These are phyloP conservation scores for Poeciliopsis paucimaculata DNA, from an alignment of 2,797 vertebrate genomes.

Conservation along the genomic window DNA sequence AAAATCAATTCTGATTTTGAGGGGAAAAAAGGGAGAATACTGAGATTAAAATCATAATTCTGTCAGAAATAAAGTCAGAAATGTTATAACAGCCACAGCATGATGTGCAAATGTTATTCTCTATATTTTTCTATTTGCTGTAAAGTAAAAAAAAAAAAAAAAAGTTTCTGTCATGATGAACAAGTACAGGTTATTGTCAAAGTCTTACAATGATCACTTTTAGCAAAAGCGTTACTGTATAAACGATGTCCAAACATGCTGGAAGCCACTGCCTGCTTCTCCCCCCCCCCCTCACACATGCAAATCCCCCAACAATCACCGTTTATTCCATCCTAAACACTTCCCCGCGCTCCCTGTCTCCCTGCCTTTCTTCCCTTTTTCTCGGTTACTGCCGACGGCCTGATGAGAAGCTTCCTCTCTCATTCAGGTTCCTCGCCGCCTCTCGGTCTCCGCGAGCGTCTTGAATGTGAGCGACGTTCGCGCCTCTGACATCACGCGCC, in stretches of 20 bases:
- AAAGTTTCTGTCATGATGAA: conserved; percentile 19
- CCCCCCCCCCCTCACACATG: not conserved
- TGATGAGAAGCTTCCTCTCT: conserved; percentile 67
- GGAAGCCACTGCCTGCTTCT: conserved; percentile 38
- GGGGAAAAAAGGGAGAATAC: too few relatives aligned
- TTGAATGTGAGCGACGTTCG: conserved; percentile 55
- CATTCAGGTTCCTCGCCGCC: conserved; percentile 63
- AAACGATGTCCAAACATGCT: conserved; percentile 69
- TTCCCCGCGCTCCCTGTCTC: conserved; percentile 26
- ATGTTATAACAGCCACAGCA: not conserved
- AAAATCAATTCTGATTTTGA: not conserved
- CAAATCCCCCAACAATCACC: conserved; percentile 42
- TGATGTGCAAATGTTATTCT: not conserved
- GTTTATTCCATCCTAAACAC: conserved; percentile 36
- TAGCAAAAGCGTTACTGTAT: conserved; percentile 53
- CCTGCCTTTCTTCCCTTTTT: conserved; percentile 7
- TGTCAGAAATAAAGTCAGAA: too few relatives aligned
- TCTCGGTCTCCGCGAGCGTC: conserved; percentile 36
- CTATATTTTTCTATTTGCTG: not conserved
- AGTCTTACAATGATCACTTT: conserved; percentile 45
- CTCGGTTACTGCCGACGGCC: conserved; percentile 17
- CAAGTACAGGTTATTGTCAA: conserved; percentile 19
- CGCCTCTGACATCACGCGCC: conserved; percentile 60
- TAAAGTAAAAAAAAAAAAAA: conserved; percentile 5
- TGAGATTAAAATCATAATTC: too few relatives aligned